A percentile compares a stretch with the other conserved stretches of the same genome.
These are phyloP conservation scores for Zaprionus gabonicus DNA, from an alignment of 1,140 invertebrate species.

Conservation along the genomic window DNA sequence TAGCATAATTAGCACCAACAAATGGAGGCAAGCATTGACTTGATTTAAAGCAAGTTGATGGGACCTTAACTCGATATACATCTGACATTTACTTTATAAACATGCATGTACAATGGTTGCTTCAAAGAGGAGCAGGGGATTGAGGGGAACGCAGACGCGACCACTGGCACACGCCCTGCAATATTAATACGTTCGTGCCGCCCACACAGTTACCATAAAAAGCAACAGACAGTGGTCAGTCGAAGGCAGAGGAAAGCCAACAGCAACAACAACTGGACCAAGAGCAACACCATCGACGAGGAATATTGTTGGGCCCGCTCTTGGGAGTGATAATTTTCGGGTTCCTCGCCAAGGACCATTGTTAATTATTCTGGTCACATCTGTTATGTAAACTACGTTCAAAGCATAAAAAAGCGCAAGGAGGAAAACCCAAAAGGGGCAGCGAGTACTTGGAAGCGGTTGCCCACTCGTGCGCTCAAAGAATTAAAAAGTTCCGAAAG, in stretches of 20 bases:
- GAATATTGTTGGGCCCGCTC: constrained; percentile 18
- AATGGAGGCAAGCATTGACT: background rate
- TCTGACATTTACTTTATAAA: no score
- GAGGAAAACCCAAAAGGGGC: constrained; percentile 39
- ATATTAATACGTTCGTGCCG: constrained; percentile 58
- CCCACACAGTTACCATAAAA: constrained; percentile 42
- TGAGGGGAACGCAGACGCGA: background rate
- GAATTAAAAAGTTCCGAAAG: constrained; percentile 56
- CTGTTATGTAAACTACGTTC: constrained; percentile 75
- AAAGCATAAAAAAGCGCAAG: constrained; percentile 54
- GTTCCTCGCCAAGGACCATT: constrained; percentile 54
- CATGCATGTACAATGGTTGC: background rate
- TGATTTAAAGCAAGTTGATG: background rate
- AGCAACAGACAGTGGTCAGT: constrained; percentile 38
- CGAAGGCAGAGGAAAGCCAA: constrained; percentile 4
- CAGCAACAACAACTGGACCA: background rate
- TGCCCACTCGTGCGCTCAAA: constrained; percentile 30
- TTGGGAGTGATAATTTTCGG: constrained; percentile 53
- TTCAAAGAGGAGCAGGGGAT: background rate
- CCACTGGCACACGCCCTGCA: constrained; percentile 30
- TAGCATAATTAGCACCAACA: background rate
- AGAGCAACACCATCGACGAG: background rate
- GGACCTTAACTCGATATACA: no score
- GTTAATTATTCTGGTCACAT: constrained; percentile 79
- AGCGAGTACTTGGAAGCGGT: constrained; percentile 30